Base-by-base conservation (phyloP, 2,888 invertebrate genomes). In the Eupithecia subfuscata region DNA sequence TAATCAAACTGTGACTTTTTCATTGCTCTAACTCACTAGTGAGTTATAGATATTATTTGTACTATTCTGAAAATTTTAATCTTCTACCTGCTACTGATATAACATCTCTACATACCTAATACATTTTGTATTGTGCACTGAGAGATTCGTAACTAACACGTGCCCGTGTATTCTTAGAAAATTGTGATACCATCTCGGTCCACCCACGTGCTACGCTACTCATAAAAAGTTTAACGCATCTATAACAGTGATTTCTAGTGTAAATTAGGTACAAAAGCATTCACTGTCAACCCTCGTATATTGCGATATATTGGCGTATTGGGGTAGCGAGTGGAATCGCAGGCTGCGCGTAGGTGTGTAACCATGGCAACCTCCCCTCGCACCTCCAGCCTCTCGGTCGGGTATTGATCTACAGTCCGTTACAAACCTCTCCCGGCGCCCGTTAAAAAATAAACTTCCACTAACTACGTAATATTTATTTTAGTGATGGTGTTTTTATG, bases 321-420 rank as follows among this genome's bases (percentile, higher is more conserved):
- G 85, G 88, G 86, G 84, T 85, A 86, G 70, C 65, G 37, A 69
- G 69, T 69, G 84, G 84, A 87, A 85, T 86, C 84, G 86, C 86
- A 86, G 87, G 85, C 87, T 86, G 87, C 87, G 91, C 92, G 94
- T 94, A 89, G 95, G 95, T 89, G 94, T 84, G 95, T 94, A 81
- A 84, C 88, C 91, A 93, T 94, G 91, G 89, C 77, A 86, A 88
- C 92, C 86, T 81, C 81, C 84, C 78, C 81, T 82, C 75, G 79
- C 84, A 75, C 76, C 78, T 82, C 81, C 77, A 81, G 75, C 77
- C 79, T 83, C 79, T 77, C 83, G 80, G 76, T 72, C 81, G 80
- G 75, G 85, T 92, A 91, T 91, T 90, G 91, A 91, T 91, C 89
- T 87, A 87, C 86, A 84, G 84, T 84, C 86, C 86, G 83, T 81